These are phyloP conservation scores for Anguilla japonica DNA, from an alignment of 2,113 vertebrate genomes.

Conservation along the genomic window DNA sequence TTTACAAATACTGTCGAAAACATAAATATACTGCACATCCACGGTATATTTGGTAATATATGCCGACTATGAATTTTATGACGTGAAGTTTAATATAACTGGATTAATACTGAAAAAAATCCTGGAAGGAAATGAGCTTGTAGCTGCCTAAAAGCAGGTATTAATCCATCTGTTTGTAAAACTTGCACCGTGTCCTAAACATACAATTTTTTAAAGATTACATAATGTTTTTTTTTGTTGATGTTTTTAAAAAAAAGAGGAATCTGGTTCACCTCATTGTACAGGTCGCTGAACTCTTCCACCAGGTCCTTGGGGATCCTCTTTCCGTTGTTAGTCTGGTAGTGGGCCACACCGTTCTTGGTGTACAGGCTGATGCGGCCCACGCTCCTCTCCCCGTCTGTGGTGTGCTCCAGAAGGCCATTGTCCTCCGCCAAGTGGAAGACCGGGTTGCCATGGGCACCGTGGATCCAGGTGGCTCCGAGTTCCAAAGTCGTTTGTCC, in stretches of 20 bases:
- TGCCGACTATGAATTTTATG: no score
- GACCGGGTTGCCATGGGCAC: conserved; percentile 93
- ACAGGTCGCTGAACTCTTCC: conserved; percentile 99
- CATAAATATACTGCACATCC: neutral
- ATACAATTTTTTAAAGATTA: no score
- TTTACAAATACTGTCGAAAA: neutral
- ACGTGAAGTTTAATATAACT: neutral
- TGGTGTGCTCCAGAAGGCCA: conserved; percentile 91
- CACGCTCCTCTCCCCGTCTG: conserved; percentile 86
- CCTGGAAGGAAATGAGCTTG: no score
- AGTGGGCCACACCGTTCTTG: conserved; percentile 95
- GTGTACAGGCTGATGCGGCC: conserved; percentile 96
- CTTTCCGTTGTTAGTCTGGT: conserved; percentile 87
- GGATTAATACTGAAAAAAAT: neutral
- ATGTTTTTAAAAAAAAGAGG: neutral
- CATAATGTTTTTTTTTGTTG: no score
- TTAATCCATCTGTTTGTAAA: neutral
- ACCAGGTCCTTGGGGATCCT: conserved; percentile 97
- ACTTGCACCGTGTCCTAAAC: neutral
- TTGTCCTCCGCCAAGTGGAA: conserved; percentile 99
- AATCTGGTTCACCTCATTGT: conserved; percentile 86
- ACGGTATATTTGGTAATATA: no score
- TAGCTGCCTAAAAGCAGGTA: neutral
- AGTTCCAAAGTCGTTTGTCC: conserved; percentile 94
- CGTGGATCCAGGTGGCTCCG: conserved; percentile 99